Conservation (phyloP, 2,797 vertebrate species). For the Salarias fasciatus region DNA sequence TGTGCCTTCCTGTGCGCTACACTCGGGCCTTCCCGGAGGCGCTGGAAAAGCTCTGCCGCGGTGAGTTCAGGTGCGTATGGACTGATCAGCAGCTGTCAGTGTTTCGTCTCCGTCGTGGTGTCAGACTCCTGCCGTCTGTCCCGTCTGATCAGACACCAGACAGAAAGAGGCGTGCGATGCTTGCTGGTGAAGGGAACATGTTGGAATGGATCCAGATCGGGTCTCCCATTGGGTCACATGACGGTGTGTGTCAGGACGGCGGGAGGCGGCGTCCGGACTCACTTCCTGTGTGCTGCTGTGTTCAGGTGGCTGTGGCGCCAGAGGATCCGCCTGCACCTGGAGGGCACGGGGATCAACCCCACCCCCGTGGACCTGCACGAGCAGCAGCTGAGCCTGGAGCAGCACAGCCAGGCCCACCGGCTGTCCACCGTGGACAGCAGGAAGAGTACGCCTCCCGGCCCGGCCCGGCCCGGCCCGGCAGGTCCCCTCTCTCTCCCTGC, state of each 20-base stretch:
- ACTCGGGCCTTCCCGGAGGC: conserved; percentile 93
- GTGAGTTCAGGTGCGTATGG: conserved; percentile 95
- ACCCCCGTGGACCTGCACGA: conserved; percentile 94
- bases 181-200: too few relatives aligned
- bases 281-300: too few relatives aligned
- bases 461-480: too few relatives aligned
- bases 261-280: too few relatives aligned
- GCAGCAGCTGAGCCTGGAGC: conserved; percentile 93
- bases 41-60: conserved; percentile 89
- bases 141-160: too few relatives aligned
- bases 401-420: conserved; percentile 92
- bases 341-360: conserved; percentile 95
- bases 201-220: too few relatives aligned
- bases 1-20: conserved; percentile 94
- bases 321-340: conserved; percentile 91
- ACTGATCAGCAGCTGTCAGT: conserved; percentile 2
- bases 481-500: not conserved
- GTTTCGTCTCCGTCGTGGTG: too few relatives aligned
- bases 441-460: conserved; percentile 66
- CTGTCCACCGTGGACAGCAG: conserved; percentile 66
- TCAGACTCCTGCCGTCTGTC: too few relatives aligned
- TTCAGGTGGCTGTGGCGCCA: conserved; percentile 97
- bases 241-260: too few relatives aligned
- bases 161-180: too few relatives aligned
- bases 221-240: too few relatives aligned